Base-by-base conservation (phyloP, 1,140 invertebrate species). In the Zaprionus kolodkinae region DNA sequence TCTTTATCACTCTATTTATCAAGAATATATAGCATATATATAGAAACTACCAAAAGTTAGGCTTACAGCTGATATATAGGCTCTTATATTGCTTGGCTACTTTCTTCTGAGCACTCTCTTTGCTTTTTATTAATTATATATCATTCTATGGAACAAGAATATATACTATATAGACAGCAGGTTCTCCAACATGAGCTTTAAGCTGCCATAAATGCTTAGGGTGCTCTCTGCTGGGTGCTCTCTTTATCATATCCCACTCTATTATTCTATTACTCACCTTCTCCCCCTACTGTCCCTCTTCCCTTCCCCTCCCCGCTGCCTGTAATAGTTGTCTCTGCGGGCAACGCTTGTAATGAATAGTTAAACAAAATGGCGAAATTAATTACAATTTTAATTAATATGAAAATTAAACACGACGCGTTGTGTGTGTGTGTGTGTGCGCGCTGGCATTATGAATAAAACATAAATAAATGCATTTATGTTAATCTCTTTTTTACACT, bases 321-420 rank as follows among this genome's bases (percentile, higher is more conserved):
- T 12, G 11, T 50, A 25, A 17, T 50, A 50, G 40, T 21, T 50
- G 45, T 25, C 45, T n/a, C n/a, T n/a, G 40, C 40, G 17, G 17
- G 17, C 10, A 9, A 4, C 17, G 40, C 30, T 64, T 71, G 60
- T 45, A 43, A 72, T 60, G 38, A 67, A 68, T 59, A 72, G 55
- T 72, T 60, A 76, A 83, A 50, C 68, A 76, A 45, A 68, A 67
- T 83, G 79, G 68, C 66, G 76, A 73, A 88, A 77, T 86, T 83
- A 86, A 86, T 88, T 83, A 86, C 88, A 76, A 78, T 81, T 81
- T 55, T 35, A 64, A 64, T 64, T 64, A 54, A 64, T 30, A 62
- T 35, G 17, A 59, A 76, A 78, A 82, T 87, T 70, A 74, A 68
- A 79, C 72, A 59, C 54, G 57, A 45, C 72, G 45, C 72, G 68